phyloP scores from a whole-genome alignment of 2,888 invertebrate genomes.

The Oscheius sp. region DNA sequence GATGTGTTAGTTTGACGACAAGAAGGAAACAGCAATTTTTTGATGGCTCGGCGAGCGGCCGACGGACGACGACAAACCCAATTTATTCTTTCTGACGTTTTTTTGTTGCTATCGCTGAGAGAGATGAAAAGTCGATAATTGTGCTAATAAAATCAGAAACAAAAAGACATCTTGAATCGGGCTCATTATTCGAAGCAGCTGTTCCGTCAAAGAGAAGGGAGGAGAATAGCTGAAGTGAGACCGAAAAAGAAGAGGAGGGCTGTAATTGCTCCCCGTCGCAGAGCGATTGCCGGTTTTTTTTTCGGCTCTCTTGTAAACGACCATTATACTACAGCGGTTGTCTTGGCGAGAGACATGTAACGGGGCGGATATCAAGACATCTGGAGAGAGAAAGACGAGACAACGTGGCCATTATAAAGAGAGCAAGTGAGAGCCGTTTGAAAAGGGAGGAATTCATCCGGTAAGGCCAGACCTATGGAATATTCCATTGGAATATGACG shows the following conservation, averaged over 20 bases:
- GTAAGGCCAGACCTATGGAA: constrained; percentile 6
- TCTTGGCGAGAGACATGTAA: too few relatives aligned
- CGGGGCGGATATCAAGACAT: not conserved
- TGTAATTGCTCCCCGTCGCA: constrained; percentile 1
- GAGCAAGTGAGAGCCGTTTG: constrained; percentile 3
- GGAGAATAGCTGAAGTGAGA: not conserved
- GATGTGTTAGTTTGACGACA: not conserved
- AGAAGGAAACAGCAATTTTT: not conserved
- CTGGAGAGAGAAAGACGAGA: constrained; percentile 3
- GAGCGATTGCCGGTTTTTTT: not conserved
- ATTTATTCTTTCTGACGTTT: constrained; percentile 1
- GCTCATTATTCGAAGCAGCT: too few relatives aligned
- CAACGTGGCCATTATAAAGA: constrained; percentile 10
- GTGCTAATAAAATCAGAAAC: too few relatives aligned
- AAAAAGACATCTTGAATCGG: not conserved
- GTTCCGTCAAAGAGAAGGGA: too few relatives aligned
- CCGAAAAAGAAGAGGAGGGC: not conserved
- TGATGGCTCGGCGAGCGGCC: too few relatives aligned
- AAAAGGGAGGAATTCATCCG: constrained; percentile 1
- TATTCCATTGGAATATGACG: constrained; percentile 7
- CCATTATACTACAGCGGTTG: not conserved
- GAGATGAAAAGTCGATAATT: not conserved
- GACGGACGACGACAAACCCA: constrained; percentile 13
- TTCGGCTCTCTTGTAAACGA: constrained; percentile 8
- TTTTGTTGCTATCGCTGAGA: too few relatives aligned